These are phyloP conservation scores for Dryococelus australis DNA, from an alignment of 2,888 invertebrate genomes.

Conservation along the genomic window DNA sequence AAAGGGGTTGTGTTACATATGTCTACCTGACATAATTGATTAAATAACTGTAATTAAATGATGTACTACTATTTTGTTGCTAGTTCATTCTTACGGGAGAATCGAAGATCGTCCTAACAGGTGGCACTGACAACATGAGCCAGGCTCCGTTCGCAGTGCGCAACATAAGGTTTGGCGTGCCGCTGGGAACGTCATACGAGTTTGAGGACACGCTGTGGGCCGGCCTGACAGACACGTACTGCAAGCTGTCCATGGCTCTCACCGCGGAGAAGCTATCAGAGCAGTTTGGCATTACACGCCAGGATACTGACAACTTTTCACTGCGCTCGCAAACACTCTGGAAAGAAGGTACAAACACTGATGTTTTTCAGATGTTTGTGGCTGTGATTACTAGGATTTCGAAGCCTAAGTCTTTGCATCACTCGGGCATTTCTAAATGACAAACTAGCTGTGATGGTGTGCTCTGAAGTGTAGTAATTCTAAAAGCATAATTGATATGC, in stretches of 20 bases:
- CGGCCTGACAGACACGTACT: slow-evolving; percentile 85
- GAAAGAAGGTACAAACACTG: slow-evolving; percentile 72
- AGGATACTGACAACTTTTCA: slow-evolving; percentile 87
- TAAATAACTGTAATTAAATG: too few species aligned
- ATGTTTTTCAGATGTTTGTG: too few species aligned
- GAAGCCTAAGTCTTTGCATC: too few species aligned
- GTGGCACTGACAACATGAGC: slow-evolving; percentile 96
- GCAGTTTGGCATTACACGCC: slow-evolving; percentile 79
- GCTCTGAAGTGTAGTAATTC: too few species aligned
- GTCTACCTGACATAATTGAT: too few species aligned
- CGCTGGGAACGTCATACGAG: slow-evolving; percentile 75
- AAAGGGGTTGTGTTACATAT: too few species aligned
- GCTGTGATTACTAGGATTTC: too few species aligned
- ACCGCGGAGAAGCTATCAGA: slow-evolving; percentile 94
- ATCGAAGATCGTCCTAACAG: slow-evolving; percentile 85
- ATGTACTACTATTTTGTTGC: slow-evolving; percentile 47
- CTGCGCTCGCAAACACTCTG: slow-evolving; percentile 85
- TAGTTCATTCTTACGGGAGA: slow-evolving; percentile 87
- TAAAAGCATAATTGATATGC: too few species aligned
- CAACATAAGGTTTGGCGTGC: slow-evolving; percentile 86
- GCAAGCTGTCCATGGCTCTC: slow-evolving; percentile 93
- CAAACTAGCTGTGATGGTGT: too few species aligned
- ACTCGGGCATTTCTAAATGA: too few species aligned
- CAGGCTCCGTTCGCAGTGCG: slow-evolving; percentile 87
- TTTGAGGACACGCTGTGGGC: slow-evolving; percentile 93